A percentile compares a stretch with the other conserved stretches of the same genome.
Conservation (phyloP, 2,113 vertebrate genomes). For the Menura novaehollandiae region DNA sequence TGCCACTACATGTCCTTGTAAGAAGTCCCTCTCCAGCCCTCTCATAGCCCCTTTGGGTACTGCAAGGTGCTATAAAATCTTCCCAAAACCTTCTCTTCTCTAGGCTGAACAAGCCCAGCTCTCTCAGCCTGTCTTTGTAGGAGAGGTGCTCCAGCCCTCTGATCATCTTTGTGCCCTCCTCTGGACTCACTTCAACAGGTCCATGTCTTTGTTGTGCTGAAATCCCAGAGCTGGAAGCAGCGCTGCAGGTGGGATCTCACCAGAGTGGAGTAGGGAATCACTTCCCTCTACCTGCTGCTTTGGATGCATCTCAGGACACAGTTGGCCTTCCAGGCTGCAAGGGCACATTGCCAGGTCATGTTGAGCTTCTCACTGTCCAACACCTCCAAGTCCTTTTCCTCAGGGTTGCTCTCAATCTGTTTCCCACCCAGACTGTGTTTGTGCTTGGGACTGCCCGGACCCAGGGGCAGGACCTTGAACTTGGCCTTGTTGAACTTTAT, state of each 20-base stretch:
- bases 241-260: neutral
- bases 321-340: neutral
- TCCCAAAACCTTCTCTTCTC: neutral
- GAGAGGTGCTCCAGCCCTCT: neutral
- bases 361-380: neutral
- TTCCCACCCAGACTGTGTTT: neutral
- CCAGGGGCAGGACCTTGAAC: neutral
- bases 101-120: neutral
- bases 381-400: neutral
- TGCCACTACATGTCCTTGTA: neutral
- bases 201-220: neutral
- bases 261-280: neutral
- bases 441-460: neutral
- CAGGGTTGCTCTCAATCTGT: neutral
- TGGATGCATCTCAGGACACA: neutral
- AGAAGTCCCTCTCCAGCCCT: neutral
- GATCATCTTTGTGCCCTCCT: neutral
- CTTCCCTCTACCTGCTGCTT: neutral
- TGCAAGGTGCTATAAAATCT: neutral
- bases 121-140: neutral
- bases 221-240: neutral
- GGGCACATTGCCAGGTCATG: neutral
- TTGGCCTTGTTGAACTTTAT: neutral
- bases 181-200: neutral
- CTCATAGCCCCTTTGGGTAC: neutral